Base-by-base conservation (phyloP, 1,140 invertebrate species). In the Microvelia longipes region DNA sequence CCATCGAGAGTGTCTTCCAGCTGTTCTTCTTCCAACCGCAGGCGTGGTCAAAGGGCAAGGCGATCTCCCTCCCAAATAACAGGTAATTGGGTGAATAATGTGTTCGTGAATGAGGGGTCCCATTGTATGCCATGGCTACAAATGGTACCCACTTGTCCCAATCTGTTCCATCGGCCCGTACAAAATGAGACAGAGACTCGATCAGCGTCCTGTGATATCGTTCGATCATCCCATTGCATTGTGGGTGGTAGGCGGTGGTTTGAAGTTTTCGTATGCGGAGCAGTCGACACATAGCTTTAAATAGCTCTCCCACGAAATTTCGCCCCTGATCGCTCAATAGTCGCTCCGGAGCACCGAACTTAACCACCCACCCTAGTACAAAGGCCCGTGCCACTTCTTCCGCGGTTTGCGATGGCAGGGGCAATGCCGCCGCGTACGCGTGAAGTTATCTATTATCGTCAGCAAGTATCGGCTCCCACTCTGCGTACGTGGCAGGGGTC, bases 251-350 rank as follows among this genome's bases (percentile, higher is more conserved):
- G 24, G 75, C 70, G 2, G 75, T 74, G 1, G 76, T 76, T 25
- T 73, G 68, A 19, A 79, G 69, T 60, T 77, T 61, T 73, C 73
- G 61, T 11, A 79, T 78, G 71, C 75, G 69, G 28, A 78, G 71
- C 2, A 76, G 29, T 66, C 71, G 68, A 28, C 72, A 76, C 2
- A 75, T 69, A 13, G 71, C 27, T 73, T 76, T 67, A 50, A 78
- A 76, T n/a, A 77, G 25, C 64, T 77, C 73, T 50, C 73, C 74
- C 62, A 75, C 72, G 69, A 79, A 79, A 68, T 78, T 78, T 29
- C 74, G 1, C 79, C 80, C 80, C 70, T 79, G 76, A 70, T 81
- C 79, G 0, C 78, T 71, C 26, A 75, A 73, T 19, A 80, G 69
- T 29, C 75, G 68, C 15, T 74, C 30, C 1, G 80, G 79, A 1